Evolutionary conservation across 2,797 vertebrate genomes (phyloP), one percentile per base, ranked within the genome.

Genomic region (Enteromius trimaculatus): DNA sequence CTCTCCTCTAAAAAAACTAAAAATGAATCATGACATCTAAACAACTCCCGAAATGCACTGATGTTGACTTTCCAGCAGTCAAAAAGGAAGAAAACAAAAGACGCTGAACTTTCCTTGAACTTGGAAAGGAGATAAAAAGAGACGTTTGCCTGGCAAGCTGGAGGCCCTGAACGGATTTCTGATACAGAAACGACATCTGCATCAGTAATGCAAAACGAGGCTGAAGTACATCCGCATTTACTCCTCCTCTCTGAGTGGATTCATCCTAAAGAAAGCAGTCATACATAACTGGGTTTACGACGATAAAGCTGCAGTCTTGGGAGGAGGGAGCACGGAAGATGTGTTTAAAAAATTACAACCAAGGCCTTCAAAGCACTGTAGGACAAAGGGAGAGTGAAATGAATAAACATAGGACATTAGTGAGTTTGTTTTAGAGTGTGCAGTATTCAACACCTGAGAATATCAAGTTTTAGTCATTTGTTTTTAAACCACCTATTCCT

Each of bases 71-170:
- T 58, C 49, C 80, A 21, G 17, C 62, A 74, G 76, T 68, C 44
- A 31, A n/a, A 21, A 31, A 29, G 23, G 23, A 31, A 34, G 23
- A 62, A 83, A 84, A 83, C 55, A 68, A 82, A 77, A 71, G 51
- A 44, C 23, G 65, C 16, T 74, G 65, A 88, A 88, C 86, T 86
- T 60, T 51, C 6, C 51, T 23, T 80, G 85, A 88, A 85, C 88
- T 84, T 62, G 58, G 68, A 77, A 81, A 69, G n/a, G 3, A 79
- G 81, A 87, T 86, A 72, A 88, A 90, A 88, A 79, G 14, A 70
- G 39, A n/a, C 0, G 1, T 74, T 81, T 80, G 72, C 49, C 66
- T 78, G 78, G 74, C 53, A 77, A 69, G 69, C 62, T 21, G 3
- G 39, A 34, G n/a, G 82, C 49, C 42, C 77, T 26, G 4, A 75